Evolutionary conservation across 2,888 invertebrate genomes (phyloP).

Genomic region (Aphodius sticticus): DNA sequence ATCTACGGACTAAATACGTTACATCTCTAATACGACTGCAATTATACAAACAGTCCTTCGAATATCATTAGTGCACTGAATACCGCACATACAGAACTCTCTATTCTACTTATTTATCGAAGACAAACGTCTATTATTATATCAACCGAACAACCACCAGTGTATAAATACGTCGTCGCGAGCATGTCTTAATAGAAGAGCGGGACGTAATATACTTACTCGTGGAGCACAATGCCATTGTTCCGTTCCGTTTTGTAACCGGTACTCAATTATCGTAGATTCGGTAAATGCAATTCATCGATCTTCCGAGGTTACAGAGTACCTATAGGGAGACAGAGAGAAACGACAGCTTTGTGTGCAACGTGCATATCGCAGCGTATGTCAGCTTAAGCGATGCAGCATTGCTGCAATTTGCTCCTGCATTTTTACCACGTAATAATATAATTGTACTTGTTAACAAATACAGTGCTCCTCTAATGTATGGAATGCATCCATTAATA

Average conservation of each 20-base stretch:
- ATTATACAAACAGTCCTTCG: not conserved
- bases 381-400: not conserved
- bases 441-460: too few relatives aligned
- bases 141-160: not conserved
- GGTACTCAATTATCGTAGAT: not conserved
- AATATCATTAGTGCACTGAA: not conserved
- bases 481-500: too few relatives aligned
- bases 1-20: not conserved
- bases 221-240: not conserved
- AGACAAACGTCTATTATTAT: not conserved
- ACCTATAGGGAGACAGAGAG: not conserved
- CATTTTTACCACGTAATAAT: too few relatives aligned
- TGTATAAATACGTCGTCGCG: not conserved
- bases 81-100: not conserved
- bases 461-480: too few relatives aligned
- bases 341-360: not conserved
- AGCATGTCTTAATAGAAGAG: not conserved
- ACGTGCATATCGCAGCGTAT: not conserved
- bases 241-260: not conserved
- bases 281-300: slow-evolving; percentile 4
- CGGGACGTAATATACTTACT: not conserved
- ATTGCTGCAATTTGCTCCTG: too few relatives aligned
- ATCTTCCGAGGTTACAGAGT: not conserved
- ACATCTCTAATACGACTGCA: not conserved
- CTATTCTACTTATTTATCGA: not conserved